Evolutionary conservation across 2,888 invertebrate genomes (phyloP).

Genomic region (Sarcophaga caerulescens): DNA sequence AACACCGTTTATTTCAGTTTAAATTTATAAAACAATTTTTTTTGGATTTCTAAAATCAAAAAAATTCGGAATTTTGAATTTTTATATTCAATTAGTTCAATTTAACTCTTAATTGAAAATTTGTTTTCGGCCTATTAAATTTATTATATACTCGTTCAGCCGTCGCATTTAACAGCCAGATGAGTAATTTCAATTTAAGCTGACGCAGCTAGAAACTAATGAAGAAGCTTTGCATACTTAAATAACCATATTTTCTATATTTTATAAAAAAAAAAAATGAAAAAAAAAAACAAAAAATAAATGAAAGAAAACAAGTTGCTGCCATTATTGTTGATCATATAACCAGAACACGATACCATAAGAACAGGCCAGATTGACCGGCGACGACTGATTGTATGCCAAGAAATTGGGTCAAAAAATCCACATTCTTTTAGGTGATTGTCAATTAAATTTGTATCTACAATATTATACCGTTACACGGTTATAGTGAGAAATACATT

Average conservation of each 20-base stretch:
- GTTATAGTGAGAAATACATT: neutral
- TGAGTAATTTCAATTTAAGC: slow-evolving; percentile 47
- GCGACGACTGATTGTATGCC: slow-evolving; percentile 24
- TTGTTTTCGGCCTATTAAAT: neutral
- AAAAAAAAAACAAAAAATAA: slow-evolving; percentile 26
- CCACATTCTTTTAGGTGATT: slow-evolving; percentile 66
- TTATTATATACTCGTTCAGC: no score
- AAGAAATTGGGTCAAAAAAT: slow-evolving; percentile 63
- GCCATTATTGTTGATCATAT: slow-evolving; percentile 35
- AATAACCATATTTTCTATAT: slow-evolving; percentile 51
- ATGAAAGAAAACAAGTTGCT: slow-evolving; percentile 45
- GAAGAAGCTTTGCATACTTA: slow-evolving; percentile 61
- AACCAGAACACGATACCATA: slow-evolving; percentile 33
- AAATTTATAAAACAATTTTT: no score
- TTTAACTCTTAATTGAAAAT: neutral
- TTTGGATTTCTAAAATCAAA: slow-evolving; percentile 40
- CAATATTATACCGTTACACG: slow-evolving; percentile 56
- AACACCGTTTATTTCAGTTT: neutral
- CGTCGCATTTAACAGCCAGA: neutral
- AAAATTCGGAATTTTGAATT: slow-evolving; percentile 29
- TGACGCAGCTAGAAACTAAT: neutral
- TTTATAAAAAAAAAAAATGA: slow-evolving; percentile 13
- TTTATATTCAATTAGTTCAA: neutral
- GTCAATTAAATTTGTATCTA: slow-evolving; percentile 64
- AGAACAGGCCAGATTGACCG: neutral